Base-by-base conservation (phyloP, 2,113 vertebrate species). In the Percina caprodes region DNA sequence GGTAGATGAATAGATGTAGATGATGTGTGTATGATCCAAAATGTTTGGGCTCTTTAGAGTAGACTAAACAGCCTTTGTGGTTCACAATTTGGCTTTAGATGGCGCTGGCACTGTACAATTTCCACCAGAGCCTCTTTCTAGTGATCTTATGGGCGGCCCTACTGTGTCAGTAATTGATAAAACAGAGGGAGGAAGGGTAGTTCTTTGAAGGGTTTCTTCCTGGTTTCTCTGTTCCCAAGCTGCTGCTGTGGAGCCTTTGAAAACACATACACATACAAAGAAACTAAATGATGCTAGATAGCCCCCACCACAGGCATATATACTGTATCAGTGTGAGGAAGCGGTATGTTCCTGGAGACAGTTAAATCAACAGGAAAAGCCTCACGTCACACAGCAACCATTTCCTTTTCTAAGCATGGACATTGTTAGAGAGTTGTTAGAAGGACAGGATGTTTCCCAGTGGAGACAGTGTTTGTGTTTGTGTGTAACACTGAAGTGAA, bases 371-470 rank as follows among this genome's bases (percentile, higher is more conserved):
- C 90, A 93, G 93, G 88, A 92, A 92, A 86, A 73, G 66, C 74
- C 69, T 87, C 54, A 58, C 80, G 68, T 92, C 84, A 92, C 77
- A 46, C 76, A 30, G 69, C 52, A 93, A 80, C 77, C 69, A 92
- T 92, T 90, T 93, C 91, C 92, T 75, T 82, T 82, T 88, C 56
- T 49, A 18, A 63, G 82, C 46, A 23, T 82, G 74, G 74, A 92
- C 91, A 91, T 90, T 93, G 92, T 93, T 91, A 62, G 85, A 92
- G 84, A 88, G 90, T 86, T 86, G 86, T 88, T 92, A 73, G 84
- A 93, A 83, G 83, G 79, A 77, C 89, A 90, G 92, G 88, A 91
- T 71, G 54, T 91, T 80, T 78, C 85, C 85, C 51, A 19, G 87
- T 23, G 65, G 77, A 78, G 66, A 74, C 69, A 21, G 45, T 12